A percentile compares a stretch with the other conserved stretches of the same genome.
Evolutionary conservation across 2,797 vertebrate genomes (phyloP).

Genomic region (Karalla daura): DNA sequence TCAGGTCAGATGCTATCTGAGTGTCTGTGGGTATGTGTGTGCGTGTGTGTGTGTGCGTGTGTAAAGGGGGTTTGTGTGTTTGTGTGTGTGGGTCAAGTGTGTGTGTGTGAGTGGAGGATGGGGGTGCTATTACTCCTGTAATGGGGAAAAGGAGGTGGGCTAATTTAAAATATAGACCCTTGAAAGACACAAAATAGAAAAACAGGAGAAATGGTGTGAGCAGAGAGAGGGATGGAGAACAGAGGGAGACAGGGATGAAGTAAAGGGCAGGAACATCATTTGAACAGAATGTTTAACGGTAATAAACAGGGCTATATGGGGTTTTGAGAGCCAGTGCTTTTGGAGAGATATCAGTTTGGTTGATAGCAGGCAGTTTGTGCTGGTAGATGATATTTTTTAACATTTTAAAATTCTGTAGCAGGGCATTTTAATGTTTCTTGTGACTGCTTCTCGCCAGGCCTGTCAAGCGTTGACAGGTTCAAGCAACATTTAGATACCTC

Average conservation of each 20-base stretch:
- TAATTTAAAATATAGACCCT: constrained; percentile 66
- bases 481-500: too few relatives aligned
- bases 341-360: background rate
- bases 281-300: background rate
- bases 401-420: background rate
- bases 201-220: constrained; percentile 19
- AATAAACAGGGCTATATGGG: background rate
- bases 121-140: constrained; percentile 56
- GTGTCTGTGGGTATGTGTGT: constrained; percentile 43
- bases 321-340: background rate
- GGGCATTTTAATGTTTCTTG: background rate
- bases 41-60: background rate
- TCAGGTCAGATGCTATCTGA: constrained; percentile 93
- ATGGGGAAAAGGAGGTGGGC: constrained; percentile 46
- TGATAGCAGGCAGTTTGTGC: constrained; percentile 1
- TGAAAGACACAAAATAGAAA: constrained; percentile 54
- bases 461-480: background rate
- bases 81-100: constrained; percentile 6
- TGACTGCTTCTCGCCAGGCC: background rate
- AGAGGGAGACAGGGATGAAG: background rate
- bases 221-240: background rate
- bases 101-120: constrained; percentile 38
- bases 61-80: constrained; percentile 17
- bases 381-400: background rate
- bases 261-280: background rate